Base-by-base conservation (phyloP, 2,888 invertebrate species). In the Agrotis exclamationis region DNA sequence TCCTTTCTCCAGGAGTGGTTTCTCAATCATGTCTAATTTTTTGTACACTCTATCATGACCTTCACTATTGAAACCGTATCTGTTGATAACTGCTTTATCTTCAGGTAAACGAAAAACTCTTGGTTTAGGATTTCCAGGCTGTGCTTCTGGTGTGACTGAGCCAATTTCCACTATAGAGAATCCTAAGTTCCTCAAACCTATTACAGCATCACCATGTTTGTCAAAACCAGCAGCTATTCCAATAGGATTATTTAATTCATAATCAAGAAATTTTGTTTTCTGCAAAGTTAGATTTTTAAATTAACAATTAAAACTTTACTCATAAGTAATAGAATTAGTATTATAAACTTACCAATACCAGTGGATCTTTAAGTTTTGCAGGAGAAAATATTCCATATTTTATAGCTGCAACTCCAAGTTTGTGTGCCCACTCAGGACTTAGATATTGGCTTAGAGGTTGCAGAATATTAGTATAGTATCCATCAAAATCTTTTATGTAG, bases 221-320 rank as follows among this genome's bases (percentile, higher is more conserved):
- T 99, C 99, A 95, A 99, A 99, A 9, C 99, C 99, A 70, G 99
- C 99, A 39, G 99, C 99, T 88, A 99, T 97, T n/a, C 99, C 99
- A 85, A 99, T 94, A 0, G 99, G 99, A 95, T 99, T 99, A 67
- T 96, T 96, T 76, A 99, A 97, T 18, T 97, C 92, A 76, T 97
- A 96, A 28, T 97, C 97, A 91, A 98, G 98, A 59, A 99, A 95
- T 66, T 95, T 96, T 0, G 98, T 97, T 90, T 97, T 96, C 98
- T 98, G 92, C 63, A 73, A 80, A 65, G 22, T 39, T 6, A 20
- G 24, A 60, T 66, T 59, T 44, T 16, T 18, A 16, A 7, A 28
- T 14, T 20, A 44, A 18, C 14, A 6, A 57, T 69, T 22, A 4
- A 7, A 7, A 47, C 3, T 20, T 22, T 16, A 33, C 33, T 33